Percentiles rank a stretch among this genome's conserved stretches.
Conservation (phyloP, 2,113 vertebrate genomes). For the Bos indicus region DNA sequence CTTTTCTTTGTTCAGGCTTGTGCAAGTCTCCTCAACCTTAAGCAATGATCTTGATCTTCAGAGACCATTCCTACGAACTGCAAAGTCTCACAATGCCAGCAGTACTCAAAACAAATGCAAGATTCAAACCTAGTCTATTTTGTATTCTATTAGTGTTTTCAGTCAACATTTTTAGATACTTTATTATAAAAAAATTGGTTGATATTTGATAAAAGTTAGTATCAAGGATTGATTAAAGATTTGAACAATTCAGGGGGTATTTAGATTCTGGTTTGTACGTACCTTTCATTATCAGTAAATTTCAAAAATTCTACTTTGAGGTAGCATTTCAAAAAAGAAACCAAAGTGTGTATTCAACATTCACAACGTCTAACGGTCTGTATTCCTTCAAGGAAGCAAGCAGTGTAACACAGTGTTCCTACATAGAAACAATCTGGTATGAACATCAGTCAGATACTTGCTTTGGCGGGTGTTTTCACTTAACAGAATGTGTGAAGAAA, state of each 20-base stretch:
- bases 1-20: not conserved
- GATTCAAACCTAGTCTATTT: not conserved
- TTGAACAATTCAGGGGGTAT: not conserved
- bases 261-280: not conserved
- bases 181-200: not conserved
- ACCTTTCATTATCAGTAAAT: not conserved
- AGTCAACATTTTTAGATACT: not conserved
- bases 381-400: slow-evolving; percentile 47
- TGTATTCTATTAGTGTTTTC: not conserved
- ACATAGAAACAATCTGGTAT: slow-evolving; percentile 69
- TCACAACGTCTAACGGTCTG: not conserved
- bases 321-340: slow-evolving; percentile 17
- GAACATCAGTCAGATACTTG: slow-evolving; percentile 74
- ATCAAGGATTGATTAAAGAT: not conserved
- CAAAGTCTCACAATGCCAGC: not conserved
- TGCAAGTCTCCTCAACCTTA: not conserved
- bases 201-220: not conserved
- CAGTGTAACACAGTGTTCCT: slow-evolving; percentile 50
- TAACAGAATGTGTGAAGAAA: slow-evolving; percentile 73
- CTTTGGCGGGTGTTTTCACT: slow-evolving; percentile 65
- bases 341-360: slow-evolving; percentile 25
- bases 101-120: not conserved
- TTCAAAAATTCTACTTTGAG: slow-evolving; percentile 2
- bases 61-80: not conserved
- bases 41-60: not conserved